A percentile compares a stretch with the other conserved stretches of the same genome.
Evolutionary conservation across 2,797 vertebrate genomes (phyloP).

Genomic region (Oreonectes daqikongensis): DNA sequence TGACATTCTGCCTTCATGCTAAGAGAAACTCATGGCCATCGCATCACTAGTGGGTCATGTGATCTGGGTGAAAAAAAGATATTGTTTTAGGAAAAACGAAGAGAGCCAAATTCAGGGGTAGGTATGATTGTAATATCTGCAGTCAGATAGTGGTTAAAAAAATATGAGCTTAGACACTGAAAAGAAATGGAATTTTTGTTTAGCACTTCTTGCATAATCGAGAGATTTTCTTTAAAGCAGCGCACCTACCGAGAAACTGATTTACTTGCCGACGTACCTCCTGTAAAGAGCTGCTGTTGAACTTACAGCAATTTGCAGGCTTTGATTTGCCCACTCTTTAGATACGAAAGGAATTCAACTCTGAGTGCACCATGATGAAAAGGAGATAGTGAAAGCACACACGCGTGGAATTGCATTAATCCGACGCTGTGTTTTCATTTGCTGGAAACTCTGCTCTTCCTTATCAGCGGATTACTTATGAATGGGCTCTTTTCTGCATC

Average conservation of each 20-base stretch:
- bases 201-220: constrained; percentile 9
- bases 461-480: constrained; percentile 55
- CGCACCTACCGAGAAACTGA: constrained; percentile 36
- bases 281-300: constrained; percentile 42
- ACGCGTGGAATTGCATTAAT: constrained; percentile 55
- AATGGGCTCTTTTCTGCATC: constrained; percentile 49
- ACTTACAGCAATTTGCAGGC: constrained; percentile 41
- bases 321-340: constrained; percentile 52
- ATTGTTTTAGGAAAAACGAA: not conserved
- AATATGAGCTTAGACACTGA: not conserved
- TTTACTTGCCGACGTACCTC: constrained; percentile 35
- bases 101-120: not conserved
- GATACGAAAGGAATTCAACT: constrained; percentile 44
- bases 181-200: not conserved
- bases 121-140: not conserved
- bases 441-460: constrained; percentile 50
- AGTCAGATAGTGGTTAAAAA: not conserved
- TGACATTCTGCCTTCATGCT: constrained; percentile 25
- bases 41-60: constrained; percentile 17
- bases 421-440: constrained; percentile 57
- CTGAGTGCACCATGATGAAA: constrained; percentile 47
- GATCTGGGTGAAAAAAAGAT: not conserved
- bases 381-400: constrained; percentile 47
- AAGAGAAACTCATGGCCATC: constrained; percentile 10
- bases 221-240: constrained; percentile 19